phyloP scores from a whole-genome alignment of 2,888 invertebrate genomes.

The Labia minor region DNA sequence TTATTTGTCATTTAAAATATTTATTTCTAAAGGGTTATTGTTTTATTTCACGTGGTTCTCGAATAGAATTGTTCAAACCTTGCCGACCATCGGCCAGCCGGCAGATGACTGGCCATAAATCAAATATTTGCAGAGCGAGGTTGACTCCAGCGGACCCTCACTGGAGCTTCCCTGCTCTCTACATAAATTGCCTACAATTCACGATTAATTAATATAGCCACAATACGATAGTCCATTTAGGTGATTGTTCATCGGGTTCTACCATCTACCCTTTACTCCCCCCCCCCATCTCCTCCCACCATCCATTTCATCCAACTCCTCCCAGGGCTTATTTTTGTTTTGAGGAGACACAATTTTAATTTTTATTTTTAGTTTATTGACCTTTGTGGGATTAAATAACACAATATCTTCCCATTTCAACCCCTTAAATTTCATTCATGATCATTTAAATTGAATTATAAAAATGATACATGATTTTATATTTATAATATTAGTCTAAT shows the following conservation, averaged over 20 bases:
- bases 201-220: conserved; percentile 8
- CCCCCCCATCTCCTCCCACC: no score
- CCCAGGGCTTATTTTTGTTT: background rate
- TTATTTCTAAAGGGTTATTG: conserved; percentile 13
- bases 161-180: background rate
- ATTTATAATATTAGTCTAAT: no score
- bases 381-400: background rate
- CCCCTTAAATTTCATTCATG: background rate
- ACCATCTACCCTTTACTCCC: no score
- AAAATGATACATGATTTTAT: background rate
- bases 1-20: background rate
- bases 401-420: background rate
- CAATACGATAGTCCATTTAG: conserved; percentile 13
- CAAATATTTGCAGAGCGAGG: conserved; percentile 7
- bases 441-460: background rate
- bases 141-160: background rate
- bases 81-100: background rate
- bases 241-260: background rate
- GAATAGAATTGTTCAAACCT: background rate
- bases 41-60: background rate
- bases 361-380: background rate
- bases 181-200: conserved; percentile 3
- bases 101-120: conserved; percentile 13
- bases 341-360: background rate
- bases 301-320: background rate